Base-by-base conservation (phyloP, 2,888 invertebrate genomes). In the Mythimna pallens region DNA sequence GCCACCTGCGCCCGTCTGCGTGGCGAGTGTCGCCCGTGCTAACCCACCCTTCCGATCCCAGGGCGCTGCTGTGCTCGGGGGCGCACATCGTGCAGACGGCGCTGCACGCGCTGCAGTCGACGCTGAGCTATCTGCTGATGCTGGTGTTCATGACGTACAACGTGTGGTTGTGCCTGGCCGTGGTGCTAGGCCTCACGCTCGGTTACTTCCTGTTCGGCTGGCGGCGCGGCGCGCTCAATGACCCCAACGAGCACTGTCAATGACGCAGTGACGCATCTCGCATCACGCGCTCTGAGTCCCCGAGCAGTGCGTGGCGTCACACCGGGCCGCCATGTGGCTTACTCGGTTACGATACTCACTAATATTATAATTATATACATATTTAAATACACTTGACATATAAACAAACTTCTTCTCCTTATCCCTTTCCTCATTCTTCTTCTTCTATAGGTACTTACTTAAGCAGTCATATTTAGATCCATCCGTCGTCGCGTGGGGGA, bases 61-160 rank as follows among this genome's bases (percentile, higher is more conserved):
- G 79, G 58, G 40, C 59, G 65, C n/a, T 62, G 55, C n/a, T 55
- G 59, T 74, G 80, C 83, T 99, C 98, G 72, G 89, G 96, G 86
- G 97, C 97, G 91, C 99, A 99, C 94, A 94, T 97, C 69, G 96
- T 98, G 82, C 99, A 99, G 94, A 99, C 99, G 25, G 91, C 97
- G 65, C 97, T 99, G 36, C 99, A 99, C 94, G 97, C 99, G 84
- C 88, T 99, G 20, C 99, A 99, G 94, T 98, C 99, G 85, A 97
- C 98, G 47, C 94, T 99, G 73, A 98, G 99, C 73, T 99, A 99
- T 96, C 97, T 99, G 89, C 97, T 99, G 40, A 99, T 99, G 99
- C 95, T 99, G 94, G 98, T 99, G 87, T 99, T 99, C 95, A 99
- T 99, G 99, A 99, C 99, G 2, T 99, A 99, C 97, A 99, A 99